Evolutionary conservation across 2,888 invertebrate genomes (phyloP).

Genomic region (Lamellibrachia satsuma): DNA sequence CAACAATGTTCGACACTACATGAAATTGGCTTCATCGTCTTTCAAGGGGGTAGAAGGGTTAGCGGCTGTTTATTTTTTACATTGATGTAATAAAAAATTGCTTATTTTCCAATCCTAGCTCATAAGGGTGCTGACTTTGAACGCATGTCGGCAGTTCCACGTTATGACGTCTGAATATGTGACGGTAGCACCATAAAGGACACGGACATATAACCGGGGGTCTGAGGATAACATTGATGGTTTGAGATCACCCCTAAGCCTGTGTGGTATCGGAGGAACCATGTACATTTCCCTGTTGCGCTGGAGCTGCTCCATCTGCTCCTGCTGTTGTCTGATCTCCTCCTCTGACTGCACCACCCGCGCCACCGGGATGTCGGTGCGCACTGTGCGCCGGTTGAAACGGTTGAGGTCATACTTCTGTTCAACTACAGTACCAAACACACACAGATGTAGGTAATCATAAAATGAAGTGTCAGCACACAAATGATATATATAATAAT

Average conservation of each 20-base stretch:
- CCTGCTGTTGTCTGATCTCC: conserved; percentile 75
- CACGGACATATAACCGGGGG: neutral
- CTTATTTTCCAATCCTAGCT: too few relatives aligned
- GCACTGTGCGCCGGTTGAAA: conserved; percentile 78
- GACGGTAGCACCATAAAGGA: neutral
- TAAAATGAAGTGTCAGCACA: too few relatives aligned
- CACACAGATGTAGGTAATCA: neutral
- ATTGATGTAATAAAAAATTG: too few relatives aligned
- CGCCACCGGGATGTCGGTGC: conserved; percentile 82
- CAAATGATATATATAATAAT: too few relatives aligned
- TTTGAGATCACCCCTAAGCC: neutral
- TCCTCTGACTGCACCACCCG: conserved; percentile 78
- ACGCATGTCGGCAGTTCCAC: too few relatives aligned
- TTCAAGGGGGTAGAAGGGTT: too few relatives aligned
- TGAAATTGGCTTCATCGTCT: too few relatives aligned
- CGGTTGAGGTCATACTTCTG: conserved; percentile 82
- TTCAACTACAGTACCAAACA: conserved; percentile 69
- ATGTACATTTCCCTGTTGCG: conserved; percentile 41
- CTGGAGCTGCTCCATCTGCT: conserved; percentile 63
- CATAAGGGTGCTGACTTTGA: too few relatives aligned
- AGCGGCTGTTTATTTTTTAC: too few relatives aligned
- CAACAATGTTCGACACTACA: too few relatives aligned
- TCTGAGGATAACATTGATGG: neutral
- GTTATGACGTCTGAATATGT: too few relatives aligned
- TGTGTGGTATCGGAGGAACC: neutral